phyloP scores from a whole-genome alignment of 2,113 vertebrate genomes.

The Phalacrocorax carbo region DNA sequence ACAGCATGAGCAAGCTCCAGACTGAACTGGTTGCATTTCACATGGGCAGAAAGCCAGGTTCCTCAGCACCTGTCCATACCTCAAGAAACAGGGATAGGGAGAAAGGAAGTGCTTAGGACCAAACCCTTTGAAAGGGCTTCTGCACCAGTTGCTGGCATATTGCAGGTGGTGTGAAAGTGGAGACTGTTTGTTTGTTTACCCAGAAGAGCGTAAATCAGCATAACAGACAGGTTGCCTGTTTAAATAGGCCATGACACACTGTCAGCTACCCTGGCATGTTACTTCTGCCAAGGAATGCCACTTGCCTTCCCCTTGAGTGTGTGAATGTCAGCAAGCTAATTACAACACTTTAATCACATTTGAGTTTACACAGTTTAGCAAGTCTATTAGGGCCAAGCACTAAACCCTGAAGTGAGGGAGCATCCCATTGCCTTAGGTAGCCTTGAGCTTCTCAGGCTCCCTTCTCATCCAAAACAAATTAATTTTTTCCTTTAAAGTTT shows the following conservation, averaged over 20 bases:
- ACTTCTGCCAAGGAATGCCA: constrained; percentile 13
- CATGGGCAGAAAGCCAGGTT: not conserved
- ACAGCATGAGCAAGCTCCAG: not conserved
- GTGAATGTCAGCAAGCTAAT: not conserved
- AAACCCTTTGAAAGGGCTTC: not conserved
- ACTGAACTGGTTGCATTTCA: not conserved
- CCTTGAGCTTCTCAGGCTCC: not conserved
- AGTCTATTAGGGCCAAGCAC: not conserved
- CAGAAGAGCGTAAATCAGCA: constrained; percentile 12
- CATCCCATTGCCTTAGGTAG: not conserved
- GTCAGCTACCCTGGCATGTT: not conserved
- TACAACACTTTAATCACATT: not conserved
- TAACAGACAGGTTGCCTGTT: constrained; percentile 8
- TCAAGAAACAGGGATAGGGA: not conserved
- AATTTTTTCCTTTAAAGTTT: not conserved
- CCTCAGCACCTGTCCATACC: not conserved
- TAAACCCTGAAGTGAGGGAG: not conserved
- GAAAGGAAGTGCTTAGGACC: not conserved
- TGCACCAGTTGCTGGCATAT: not conserved
- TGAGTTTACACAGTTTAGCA: constrained; percentile 24
- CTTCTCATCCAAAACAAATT: not conserved
- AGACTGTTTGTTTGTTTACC: constrained; percentile 11
- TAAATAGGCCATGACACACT: constrained; percentile 29
- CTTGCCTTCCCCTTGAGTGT: not conserved
- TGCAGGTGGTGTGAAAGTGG: not conserved